Conservation (phyloP, 1,140 invertebrate species). For the Drosophila busckii region DNA sequence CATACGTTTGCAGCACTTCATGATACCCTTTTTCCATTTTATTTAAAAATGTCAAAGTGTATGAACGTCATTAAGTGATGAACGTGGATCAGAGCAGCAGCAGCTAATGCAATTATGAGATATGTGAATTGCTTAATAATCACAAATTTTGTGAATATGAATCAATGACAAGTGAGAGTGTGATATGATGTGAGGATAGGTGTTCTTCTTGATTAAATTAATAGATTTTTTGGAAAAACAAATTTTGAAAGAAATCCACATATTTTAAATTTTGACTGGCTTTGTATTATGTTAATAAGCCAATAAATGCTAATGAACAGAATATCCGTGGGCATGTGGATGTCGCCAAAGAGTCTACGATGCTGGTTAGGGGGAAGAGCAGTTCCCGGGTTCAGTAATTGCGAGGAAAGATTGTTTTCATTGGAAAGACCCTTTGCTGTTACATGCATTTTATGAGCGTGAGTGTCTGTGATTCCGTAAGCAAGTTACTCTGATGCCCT, state of each 20-base stretch:
- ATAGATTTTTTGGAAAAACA: too few relatives aligned
- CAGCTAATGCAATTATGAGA: too few relatives aligned
- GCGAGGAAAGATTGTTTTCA: slow-evolving; percentile 16
- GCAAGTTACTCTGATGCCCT: slow-evolving; percentile 67
- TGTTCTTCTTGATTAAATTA: background rate
- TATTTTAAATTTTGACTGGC: slow-evolving; percentile 12
- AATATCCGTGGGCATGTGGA: slow-evolving; percentile 31
- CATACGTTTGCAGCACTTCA: too few relatives aligned
- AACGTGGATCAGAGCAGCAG: too few relatives aligned
- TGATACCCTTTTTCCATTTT: too few relatives aligned
- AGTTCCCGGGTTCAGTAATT: slow-evolving; percentile 5
- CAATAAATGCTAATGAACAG: slow-evolving; percentile 41
- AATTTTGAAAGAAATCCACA: slow-evolving; percentile 1
- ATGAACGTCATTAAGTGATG: too few relatives aligned
- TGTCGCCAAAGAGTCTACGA: slow-evolving; percentile 59
- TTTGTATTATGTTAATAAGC: slow-evolving; percentile 32
- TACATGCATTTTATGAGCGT: slow-evolving; percentile 42
- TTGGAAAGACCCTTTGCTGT: slow-evolving; percentile 39
- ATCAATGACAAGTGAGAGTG: too few relatives aligned
- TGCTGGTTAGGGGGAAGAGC: too few relatives aligned
- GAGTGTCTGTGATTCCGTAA: slow-evolving; percentile 31
- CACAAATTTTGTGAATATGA: too few relatives aligned
- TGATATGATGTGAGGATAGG: too few relatives aligned
- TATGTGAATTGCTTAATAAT: too few relatives aligned
- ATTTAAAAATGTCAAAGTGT: too few relatives aligned